Evolutionary conservation across 2,113 vertebrate species (phyloP).

Genomic region (zebrafish (Danio rerio)): DNA sequence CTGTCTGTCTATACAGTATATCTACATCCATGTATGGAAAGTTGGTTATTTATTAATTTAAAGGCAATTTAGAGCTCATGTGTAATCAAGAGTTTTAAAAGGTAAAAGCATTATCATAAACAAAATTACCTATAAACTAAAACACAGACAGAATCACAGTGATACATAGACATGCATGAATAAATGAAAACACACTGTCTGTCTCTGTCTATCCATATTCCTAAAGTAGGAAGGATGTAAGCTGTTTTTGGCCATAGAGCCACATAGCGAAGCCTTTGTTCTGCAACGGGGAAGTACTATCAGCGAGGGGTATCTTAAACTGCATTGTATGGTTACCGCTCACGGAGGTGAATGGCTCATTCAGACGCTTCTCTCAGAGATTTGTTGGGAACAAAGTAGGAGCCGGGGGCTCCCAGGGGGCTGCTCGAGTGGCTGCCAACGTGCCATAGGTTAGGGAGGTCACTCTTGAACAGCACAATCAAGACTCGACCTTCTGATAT

Average conservation of each 20-base stretch:
- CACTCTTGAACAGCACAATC: slow-evolving; percentile 79
- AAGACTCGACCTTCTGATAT: slow-evolving; percentile 79
- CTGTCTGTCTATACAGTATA: neutral
- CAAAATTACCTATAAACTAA: slow-evolving; percentile 53
- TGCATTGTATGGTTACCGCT: slow-evolving; percentile 72
- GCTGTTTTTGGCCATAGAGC: slow-evolving; percentile 78
- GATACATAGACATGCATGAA: slow-evolving; percentile 63
- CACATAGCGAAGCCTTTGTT: slow-evolving; percentile 75
- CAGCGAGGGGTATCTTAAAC: slow-evolving; percentile 76
- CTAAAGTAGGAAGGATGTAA: slow-evolving; percentile 80
- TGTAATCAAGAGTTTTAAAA: neutral
- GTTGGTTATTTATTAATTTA: neutral
- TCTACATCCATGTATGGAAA: neutral
- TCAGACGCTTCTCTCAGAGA: slow-evolving; percentile 64
- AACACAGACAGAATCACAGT: slow-evolving; percentile 66
- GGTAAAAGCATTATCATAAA: neutral
- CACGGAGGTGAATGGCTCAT: slow-evolving; percentile 70
- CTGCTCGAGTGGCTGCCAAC: slow-evolving; percentile 78
- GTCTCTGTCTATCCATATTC: slow-evolving; percentile 74
- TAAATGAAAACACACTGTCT: slow-evolving; percentile 75
- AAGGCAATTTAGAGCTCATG: neutral
- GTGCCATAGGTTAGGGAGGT: slow-evolving; percentile 85
- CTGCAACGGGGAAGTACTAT: slow-evolving; percentile 70
- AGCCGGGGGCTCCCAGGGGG: slow-evolving; percentile 57
- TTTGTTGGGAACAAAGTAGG: slow-evolving; percentile 70